Conservation (phyloP, 92 coral and sea anemone species). For the Epizoanthus stellaris region DNA sequence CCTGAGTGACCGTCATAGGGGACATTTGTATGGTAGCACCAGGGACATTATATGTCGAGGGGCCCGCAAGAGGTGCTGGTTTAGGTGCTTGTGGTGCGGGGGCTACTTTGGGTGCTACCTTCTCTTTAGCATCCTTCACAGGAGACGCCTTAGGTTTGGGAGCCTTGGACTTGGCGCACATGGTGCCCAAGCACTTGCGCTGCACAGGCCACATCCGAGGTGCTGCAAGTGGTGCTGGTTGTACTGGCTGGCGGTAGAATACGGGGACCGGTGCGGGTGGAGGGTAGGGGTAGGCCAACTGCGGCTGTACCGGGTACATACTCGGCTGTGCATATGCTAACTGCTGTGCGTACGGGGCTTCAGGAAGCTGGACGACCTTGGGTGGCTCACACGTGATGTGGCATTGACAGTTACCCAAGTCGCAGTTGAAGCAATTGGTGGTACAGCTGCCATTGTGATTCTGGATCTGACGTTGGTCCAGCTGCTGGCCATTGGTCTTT, state of each 20-base stretch:
- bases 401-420: slow-evolving; percentile 71
- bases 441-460: slow-evolving; percentile 60
- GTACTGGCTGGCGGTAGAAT: slow-evolving; percentile 7
- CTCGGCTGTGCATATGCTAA: slow-evolving; percentile 10
- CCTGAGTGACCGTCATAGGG: slow-evolving; percentile 51
- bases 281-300: slow-evolving; percentile 17
- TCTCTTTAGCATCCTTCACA: background rate
- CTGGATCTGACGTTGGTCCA: background rate
- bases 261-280: background rate
- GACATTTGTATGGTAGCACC: slow-evolving; percentile 69
- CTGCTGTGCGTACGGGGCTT: slow-evolving; percentile 7
- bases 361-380: background rate
- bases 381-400: slow-evolving; percentile 78
- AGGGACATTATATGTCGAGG: slow-evolving; percentile 55
- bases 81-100: slow-evolving; percentile 29
- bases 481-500: slow-evolving; percentile 8
- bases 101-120: background rate
- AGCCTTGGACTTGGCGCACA: slow-evolving; percentile 19
- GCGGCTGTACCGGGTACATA: slow-evolving; percentile 6
- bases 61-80: slow-evolving; percentile 47
- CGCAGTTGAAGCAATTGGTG: slow-evolving; percentile 69
- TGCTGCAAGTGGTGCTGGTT: background rate
- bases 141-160: background rate
- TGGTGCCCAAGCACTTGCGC: slow-evolving; percentile 30
- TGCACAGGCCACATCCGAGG: slow-evolving; percentile 31